Conservation (phyloP, 2,113 vertebrate genomes). For the Acanthochromis polyacanthus region DNA sequence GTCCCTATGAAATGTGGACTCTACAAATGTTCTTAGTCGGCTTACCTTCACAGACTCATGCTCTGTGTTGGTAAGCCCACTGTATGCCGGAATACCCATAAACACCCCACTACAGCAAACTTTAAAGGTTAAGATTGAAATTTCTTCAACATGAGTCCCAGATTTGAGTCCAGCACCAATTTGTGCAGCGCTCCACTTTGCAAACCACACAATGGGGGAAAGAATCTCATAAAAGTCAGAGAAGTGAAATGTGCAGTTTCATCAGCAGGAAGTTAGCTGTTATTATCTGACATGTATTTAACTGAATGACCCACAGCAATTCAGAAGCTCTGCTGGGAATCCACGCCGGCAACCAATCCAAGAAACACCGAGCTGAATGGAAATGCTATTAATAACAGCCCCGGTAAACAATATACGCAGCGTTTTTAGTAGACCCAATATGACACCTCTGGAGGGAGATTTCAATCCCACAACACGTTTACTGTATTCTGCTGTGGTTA, state of each 20-base stretch:
- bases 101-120: too few species aligned
- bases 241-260: slow-evolving; percentile 11
- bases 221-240: slow-evolving; percentile 5
- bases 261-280: slow-evolving; percentile 11
- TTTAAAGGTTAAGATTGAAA: too few species aligned
- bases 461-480: slow-evolving; percentile 27
- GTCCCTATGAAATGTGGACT: too few species aligned
- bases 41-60: too few species aligned
- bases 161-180: too few species aligned
- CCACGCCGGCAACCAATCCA: neutral
- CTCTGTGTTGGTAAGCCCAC: too few species aligned
- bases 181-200: too few species aligned
- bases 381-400: slow-evolving; percentile 26
- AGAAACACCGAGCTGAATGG: neutral
- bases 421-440: slow-evolving; percentile 40
- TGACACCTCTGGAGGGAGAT: slow-evolving; percentile 42
- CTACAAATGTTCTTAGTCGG: too few species aligned
- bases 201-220: too few species aligned
- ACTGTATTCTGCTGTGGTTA: slow-evolving; percentile 49
- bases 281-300: slow-evolving; percentile 29
- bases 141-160: too few species aligned
- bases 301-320: slow-evolving; percentile 10
- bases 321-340: slow-evolving; percentile 11
- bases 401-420: slow-evolving; percentile 13
- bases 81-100: too few species aligned